phyloP scores from a whole-genome alignment of 2,888 invertebrate species.

The Limnephilus auricula region DNA sequence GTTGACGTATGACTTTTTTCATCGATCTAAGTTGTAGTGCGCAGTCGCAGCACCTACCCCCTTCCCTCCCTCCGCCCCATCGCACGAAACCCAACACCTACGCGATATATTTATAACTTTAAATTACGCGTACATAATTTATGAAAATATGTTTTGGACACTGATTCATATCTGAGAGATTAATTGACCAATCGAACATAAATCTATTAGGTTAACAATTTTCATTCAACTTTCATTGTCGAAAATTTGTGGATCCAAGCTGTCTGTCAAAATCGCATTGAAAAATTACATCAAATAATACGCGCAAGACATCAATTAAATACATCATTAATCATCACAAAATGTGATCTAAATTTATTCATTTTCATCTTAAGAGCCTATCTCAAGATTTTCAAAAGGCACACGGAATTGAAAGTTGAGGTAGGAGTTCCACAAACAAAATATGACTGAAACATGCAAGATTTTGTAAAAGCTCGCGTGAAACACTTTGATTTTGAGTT shows the following conservation, averaged over 20 bases:
- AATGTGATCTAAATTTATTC: not conserved
- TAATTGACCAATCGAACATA: not conserved
- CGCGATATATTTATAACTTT: slow-evolving; percentile 64
- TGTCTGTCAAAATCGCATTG: not conserved
- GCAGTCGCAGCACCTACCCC: slow-evolving; percentile 53
- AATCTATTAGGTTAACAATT: not conserved
- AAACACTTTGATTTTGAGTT: not conserved
- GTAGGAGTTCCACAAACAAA: not conserved
- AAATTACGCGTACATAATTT: slow-evolving; percentile 50
- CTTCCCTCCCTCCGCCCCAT: slow-evolving; percentile 4
- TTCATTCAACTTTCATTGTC: not conserved
- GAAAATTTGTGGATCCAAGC: not conserved
- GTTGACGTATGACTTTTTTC: slow-evolving; percentile 57
- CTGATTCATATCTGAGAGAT: not conserved
- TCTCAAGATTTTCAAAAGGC: not conserved
- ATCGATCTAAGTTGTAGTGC: slow-evolving; percentile 59
- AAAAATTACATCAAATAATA: not conserved
- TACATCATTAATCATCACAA: not conserved
- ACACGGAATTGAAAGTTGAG: not conserved
- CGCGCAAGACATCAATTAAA: not conserved
- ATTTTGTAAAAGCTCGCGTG: not conserved
- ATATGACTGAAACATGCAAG: not conserved
- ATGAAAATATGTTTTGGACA: slow-evolving; percentile 17
- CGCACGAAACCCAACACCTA: slow-evolving; percentile 58
- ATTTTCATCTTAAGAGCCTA: not conserved